Percentiles rank a stretch among this genome's conserved stretches.
phyloP scores from a whole-genome alignment of 2,797 vertebrate genomes.

The Sibirionetta formosa region DNA sequence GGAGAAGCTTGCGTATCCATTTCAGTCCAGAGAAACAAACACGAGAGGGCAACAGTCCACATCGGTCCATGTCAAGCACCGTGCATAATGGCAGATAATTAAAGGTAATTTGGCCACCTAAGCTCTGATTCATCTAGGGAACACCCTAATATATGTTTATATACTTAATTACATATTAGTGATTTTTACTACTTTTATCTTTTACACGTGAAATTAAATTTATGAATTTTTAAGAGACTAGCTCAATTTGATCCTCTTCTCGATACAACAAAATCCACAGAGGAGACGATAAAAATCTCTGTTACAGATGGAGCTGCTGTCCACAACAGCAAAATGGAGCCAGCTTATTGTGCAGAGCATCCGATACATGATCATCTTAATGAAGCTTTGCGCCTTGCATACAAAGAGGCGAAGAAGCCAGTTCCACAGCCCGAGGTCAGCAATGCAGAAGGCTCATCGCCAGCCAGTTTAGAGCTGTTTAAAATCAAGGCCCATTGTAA shows the following conservation, averaged over 20 bases:
- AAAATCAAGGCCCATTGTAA: conserved; percentile 11
- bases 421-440: not conserved
- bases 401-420: not conserved
- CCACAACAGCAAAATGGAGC: conserved; percentile 7
- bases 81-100: not conserved
- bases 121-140: not conserved
- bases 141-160: not conserved
- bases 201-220: not conserved
- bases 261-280: not conserved
- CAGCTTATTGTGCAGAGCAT: not conserved
- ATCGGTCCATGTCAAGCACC: not conserved
- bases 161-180: not conserved
- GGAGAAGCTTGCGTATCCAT: not conserved
- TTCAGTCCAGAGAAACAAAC: not conserved
- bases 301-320: not conserved
- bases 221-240: not conserved
- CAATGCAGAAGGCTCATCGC: conserved; percentile 9
- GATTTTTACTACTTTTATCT: not conserved
- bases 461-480: not conserved
- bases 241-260: not conserved
- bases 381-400: not conserved
- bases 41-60: not conserved
- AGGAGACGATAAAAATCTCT: not conserved
- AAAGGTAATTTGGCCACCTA: not conserved
- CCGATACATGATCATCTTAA: conserved; percentile 16